A percentile compares a stretch with the other conserved stretches of the same genome.
phyloP scores from a whole-genome alignment of 2,113 vertebrate genomes.

The Leptodactylus fuscus region DNA sequence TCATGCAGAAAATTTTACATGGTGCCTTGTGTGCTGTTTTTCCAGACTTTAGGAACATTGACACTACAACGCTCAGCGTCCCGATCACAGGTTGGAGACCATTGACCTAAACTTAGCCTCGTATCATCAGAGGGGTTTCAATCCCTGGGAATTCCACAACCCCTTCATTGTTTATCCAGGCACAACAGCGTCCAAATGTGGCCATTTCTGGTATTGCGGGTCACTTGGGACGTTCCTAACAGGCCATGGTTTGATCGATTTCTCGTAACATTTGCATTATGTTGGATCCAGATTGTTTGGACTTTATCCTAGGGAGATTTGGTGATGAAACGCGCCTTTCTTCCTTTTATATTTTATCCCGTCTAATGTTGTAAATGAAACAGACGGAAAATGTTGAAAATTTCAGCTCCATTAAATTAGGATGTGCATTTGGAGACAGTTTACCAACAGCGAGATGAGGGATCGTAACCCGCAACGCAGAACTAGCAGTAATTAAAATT shows the following conservation, averaged over 20 bases:
- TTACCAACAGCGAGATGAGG: slow-evolving; percentile 61
- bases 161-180: no score
- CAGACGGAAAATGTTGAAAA: slow-evolving; percentile 61
- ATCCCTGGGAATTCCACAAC: no score
- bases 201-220: background rate
- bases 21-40: no score
- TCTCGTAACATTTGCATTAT: background rate
- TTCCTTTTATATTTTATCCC: slow-evolving; percentile 67
- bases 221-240: background rate
- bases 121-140: no score
- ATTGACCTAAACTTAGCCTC: no score
- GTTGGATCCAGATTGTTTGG: slow-evolving; percentile 28
- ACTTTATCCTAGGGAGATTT: slow-evolving; percentile 61
- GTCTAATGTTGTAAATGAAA: slow-evolving; percentile 65
- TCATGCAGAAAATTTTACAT: no score
- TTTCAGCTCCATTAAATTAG: slow-evolving; percentile 64
- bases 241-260: background rate
- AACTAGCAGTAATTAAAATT: slow-evolving; percentile 69
- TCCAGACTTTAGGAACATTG: no score
- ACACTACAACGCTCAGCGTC: no score
- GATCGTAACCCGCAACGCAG: slow-evolving; percentile 59
- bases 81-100: no score
- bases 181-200: no score
- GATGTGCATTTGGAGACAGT: slow-evolving; percentile 62
- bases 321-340: slow-evolving; percentile 47